A percentile compares a stretch with the other conserved stretches of the same genome.
phyloP scores from a whole-genome alignment of 2,113 vertebrate species.

The Plecturocebus donacophilus region DNA sequence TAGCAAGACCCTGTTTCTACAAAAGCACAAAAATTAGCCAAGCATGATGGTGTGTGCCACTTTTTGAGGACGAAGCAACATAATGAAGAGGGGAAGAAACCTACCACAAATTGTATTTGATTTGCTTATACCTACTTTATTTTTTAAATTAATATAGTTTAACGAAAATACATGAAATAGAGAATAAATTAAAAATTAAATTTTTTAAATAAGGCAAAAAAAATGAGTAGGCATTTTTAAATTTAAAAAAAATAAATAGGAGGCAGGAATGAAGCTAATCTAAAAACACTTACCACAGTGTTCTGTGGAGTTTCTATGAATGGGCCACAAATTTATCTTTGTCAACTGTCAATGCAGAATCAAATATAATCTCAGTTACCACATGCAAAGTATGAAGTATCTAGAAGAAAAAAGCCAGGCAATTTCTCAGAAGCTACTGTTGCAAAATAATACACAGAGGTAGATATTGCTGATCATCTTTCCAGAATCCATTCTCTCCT shows the following conservation, averaged over 20 bases:
- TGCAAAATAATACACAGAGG: background rate
- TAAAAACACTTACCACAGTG: background rate
- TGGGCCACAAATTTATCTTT: background rate
- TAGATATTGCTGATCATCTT: background rate
- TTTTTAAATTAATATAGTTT: background rate
- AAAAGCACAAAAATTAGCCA: no score
- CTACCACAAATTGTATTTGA: background rate
- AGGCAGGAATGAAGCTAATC: background rate
- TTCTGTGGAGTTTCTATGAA: background rate
- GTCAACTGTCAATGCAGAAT: background rate
- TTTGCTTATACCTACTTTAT: background rate
- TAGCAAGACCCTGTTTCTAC: no score
- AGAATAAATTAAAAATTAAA: background rate
- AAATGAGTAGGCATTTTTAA: background rate
- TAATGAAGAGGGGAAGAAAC: background rate
- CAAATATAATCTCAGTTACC: background rate
- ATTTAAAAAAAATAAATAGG: no score
- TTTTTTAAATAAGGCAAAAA: background rate
- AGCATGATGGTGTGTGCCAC: no score
- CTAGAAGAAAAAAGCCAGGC: background rate
- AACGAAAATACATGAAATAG: background rate
- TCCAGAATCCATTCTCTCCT: background rate
- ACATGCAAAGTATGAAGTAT: background rate
- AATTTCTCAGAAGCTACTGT: background rate
- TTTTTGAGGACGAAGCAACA: background rate